Evolutionary conservation across 2,888 invertebrate genomes (phyloP).

Genomic region (Mimumesa dahlbomi): DNA sequence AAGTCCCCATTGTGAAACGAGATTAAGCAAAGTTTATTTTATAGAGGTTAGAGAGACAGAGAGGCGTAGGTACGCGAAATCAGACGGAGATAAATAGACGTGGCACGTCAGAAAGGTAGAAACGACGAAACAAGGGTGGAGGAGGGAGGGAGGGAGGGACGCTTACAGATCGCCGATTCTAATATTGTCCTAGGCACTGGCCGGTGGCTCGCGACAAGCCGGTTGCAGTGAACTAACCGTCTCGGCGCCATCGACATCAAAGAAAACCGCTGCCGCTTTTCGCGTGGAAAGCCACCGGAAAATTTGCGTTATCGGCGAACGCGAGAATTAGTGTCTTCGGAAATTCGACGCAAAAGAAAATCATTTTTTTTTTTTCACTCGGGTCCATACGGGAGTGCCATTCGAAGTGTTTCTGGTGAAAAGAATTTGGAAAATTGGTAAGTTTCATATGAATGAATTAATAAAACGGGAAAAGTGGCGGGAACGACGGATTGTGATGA

Average conservation of each 20-base stretch:
- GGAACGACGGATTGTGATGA: no score
- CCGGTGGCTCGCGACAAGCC: slow-evolving; percentile 64
- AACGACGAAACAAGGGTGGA: slow-evolving; percentile 33
- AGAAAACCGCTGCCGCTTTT: slow-evolving; percentile 18
- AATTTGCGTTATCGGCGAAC: slow-evolving; percentile 5
- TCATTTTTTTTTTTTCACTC: no score
- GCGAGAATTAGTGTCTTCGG: no score
- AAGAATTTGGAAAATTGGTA: neutral
- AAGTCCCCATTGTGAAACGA: no score
- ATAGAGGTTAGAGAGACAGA: no score
- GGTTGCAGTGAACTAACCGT: slow-evolving; percentile 70
- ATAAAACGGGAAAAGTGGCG: neutral
- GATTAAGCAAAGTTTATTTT: no score
- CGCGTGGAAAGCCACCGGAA: neutral
- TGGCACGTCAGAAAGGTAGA: slow-evolving; percentile 17
- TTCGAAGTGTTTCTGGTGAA: neutral
- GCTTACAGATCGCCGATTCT: slow-evolving; percentile 68
- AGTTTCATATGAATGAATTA: neutral
- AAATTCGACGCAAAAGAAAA: no score
- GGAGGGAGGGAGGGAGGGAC: slow-evolving; percentile 46
- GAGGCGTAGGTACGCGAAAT: slow-evolving; percentile 6
- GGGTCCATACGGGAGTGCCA: no score
- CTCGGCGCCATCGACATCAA: slow-evolving; percentile 64
- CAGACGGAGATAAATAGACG: slow-evolving; percentile 25
- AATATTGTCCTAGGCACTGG: slow-evolving; percentile 78